These are phyloP conservation scores for Bujurquina vittata DNA, from an alignment of 2,113 vertebrate genomes.

Conservation along the genomic window DNA sequence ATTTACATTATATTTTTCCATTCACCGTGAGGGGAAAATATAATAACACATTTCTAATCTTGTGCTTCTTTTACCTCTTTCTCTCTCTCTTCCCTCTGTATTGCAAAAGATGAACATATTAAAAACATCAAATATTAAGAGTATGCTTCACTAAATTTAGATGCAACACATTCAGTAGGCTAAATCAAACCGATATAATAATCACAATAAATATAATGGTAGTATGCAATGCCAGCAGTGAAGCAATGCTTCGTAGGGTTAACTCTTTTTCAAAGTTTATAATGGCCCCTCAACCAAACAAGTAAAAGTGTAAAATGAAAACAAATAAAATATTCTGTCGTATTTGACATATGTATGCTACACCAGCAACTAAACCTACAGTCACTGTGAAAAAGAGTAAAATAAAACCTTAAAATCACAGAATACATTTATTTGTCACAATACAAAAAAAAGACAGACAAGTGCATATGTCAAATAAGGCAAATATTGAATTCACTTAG, in stretches of 20 bases:
- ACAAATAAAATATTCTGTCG: not conserved
- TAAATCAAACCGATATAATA: not conserved
- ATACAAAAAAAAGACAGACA: slow-evolving; percentile 20
- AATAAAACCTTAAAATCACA: slow-evolving; percentile 16
- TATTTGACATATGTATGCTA: not conserved
- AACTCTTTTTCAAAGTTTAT: not conserved
- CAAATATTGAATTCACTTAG: slow-evolving; percentile 60
- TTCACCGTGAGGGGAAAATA: not conserved
- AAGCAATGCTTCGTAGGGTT: not conserved
- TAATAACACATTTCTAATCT: not conserved
- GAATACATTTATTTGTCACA: slow-evolving; percentile 29
- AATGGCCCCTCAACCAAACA: not conserved
- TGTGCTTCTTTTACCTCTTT: slow-evolving; percentile 40
- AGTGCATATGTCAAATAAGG: slow-evolving; percentile 71
- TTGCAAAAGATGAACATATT: slow-evolving; percentile 15
- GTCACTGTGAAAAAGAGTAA: slow-evolving; percentile 3
- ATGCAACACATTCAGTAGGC: slow-evolving; percentile 6
- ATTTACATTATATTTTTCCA: not conserved
- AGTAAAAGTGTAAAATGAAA: not conserved
- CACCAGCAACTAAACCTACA: slow-evolving; percentile 18
- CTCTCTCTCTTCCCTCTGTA: not conserved
- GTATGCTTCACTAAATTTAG: slow-evolving; percentile 12
- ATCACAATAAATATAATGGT: slow-evolving; percentile 10
- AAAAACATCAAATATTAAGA: slow-evolving; percentile 6
- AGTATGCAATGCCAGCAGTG: not conserved